Evolutionary conservation across 2,113 vertebrate genomes (phyloP).

Genomic region (Nesogale talazaci): DNA sequence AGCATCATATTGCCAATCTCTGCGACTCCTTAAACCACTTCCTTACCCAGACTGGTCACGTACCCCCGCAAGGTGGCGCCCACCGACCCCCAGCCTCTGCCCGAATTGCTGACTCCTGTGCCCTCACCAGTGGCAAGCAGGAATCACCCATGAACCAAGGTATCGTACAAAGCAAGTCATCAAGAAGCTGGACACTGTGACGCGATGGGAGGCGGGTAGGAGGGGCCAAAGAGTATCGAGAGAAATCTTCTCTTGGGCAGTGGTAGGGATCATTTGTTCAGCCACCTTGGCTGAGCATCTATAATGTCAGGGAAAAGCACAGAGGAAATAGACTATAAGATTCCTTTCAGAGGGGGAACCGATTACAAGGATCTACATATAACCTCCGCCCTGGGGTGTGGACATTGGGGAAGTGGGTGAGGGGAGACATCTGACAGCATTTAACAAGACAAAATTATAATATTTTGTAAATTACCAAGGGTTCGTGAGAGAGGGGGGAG

Average conservation of each 20-base stretch:
- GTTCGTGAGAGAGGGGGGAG: too few species aligned
- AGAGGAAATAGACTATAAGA: background rate
- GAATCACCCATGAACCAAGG: constrained; percentile 89
- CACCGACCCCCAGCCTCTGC: constrained; percentile 83
- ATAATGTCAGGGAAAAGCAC: background rate
- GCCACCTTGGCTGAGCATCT: background rate
- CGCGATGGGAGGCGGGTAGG: background rate
- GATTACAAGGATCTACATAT: too few species aligned
- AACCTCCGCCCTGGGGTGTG: too few species aligned
- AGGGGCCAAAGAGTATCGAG: background rate
- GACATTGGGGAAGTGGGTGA: too few species aligned
- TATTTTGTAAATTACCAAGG: too few species aligned
- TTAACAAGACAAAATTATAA: too few species aligned
- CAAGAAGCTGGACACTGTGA: background rate
- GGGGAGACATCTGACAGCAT: too few species aligned
- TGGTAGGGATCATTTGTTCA: background rate
- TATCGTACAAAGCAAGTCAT: constrained; percentile 62
- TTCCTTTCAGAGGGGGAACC: too few species aligned
- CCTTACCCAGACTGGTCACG: constrained; percentile 90
- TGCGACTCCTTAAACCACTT: constrained; percentile 91
- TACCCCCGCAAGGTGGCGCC: constrained; percentile 85
- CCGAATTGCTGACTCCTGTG: constrained; percentile 88
- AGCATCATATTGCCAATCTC: constrained; percentile 90
- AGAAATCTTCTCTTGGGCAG: background rate
- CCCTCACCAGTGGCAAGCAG: constrained; percentile 88